These are phyloP conservation scores for Linnaemya tessellans DNA, from an alignment of 2,888 invertebrate genomes.

Conservation along the genomic window DNA sequence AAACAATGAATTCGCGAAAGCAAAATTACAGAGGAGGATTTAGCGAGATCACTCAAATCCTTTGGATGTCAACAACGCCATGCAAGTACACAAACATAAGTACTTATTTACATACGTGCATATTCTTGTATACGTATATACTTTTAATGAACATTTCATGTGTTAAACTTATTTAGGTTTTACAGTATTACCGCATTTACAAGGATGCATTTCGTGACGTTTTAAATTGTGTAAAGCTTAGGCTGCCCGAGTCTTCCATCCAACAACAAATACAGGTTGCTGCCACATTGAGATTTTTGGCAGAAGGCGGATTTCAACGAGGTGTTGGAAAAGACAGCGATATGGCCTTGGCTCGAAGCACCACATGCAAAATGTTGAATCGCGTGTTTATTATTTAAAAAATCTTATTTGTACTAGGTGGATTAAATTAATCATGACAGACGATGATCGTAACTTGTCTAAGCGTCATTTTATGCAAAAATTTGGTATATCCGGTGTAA, in stretches of 20 bases:
- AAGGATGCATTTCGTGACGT: too few species aligned
- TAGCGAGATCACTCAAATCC: conserved; percentile 36
- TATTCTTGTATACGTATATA: not conserved
- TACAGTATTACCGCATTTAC: too few species aligned
- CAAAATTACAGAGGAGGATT: too few species aligned
- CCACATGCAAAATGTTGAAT: conserved; percentile 31
- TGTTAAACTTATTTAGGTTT: too few species aligned
- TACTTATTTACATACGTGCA: not conserved
- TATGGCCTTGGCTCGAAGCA: conserved; percentile 23
- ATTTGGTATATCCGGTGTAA: conserved; percentile 10
- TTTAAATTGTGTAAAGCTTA: too few species aligned
- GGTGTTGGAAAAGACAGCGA: conserved; percentile 12
- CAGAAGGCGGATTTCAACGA: too few species aligned
- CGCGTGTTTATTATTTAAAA: conserved; percentile 27
- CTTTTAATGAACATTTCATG: too few species aligned
- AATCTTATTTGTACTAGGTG: not conserved
- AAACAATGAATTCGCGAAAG: too few species aligned
- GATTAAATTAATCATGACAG: too few species aligned
- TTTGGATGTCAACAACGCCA: conserved; percentile 12
- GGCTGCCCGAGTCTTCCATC: conserved; percentile 19
- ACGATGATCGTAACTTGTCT: too few species aligned
- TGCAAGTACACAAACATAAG: conserved; percentile 15
- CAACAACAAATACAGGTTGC: conserved; percentile 26
- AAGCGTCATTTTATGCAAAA: conserved; percentile 21
- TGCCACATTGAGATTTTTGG: conserved; percentile 27